Conservation (phyloP, 2,113 vertebrate species). For the Macaca nemestrina region DNA sequence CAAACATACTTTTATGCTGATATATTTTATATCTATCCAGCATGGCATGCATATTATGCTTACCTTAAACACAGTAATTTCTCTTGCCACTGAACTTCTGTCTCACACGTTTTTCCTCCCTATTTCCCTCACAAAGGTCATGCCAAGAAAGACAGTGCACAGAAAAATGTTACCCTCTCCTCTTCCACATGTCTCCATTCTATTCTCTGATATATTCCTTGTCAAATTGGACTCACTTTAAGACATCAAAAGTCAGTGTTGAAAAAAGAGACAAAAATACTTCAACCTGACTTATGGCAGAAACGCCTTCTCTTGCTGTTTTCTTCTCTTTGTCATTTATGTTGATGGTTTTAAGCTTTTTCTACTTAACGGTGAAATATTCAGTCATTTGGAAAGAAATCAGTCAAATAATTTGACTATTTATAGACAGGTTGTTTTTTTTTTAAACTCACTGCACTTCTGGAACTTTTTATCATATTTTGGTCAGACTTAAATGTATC, state of each 20-base stretch:
- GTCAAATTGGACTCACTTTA: conserved; percentile 54
- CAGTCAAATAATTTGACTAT: background rate
- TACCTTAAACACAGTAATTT: conserved; percentile 69
- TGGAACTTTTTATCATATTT: conserved; percentile 1
- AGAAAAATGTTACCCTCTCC: conserved; percentile 38
- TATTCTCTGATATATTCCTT: conserved; percentile 40
- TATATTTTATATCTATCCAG: conserved; percentile 62
- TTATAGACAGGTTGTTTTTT: background rate
- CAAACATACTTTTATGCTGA: conserved; percentile 59
- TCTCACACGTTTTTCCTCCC: conserved; percentile 53
- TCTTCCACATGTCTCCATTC: conserved; percentile 33
- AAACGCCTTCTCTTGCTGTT: background rate
- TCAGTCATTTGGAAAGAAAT: background rate
- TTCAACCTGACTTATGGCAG: conserved; percentile 23
- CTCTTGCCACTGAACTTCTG: conserved; percentile 61
- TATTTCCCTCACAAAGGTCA: conserved; percentile 38
- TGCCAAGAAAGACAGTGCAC: conserved; percentile 2
- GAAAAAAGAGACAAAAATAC: conserved; percentile 48
- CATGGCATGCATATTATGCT: conserved; percentile 61
- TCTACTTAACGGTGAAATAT: conserved; percentile 30
- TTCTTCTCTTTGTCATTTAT: background rate
- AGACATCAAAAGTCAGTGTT: conserved; percentile 14
- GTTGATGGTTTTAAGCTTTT: background rate
- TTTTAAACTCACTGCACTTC: background rate
- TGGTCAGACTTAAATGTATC: background rate